phyloP scores from a whole-genome alignment of 2,797 vertebrate species.

The Pygocentrus nattereri region DNA sequence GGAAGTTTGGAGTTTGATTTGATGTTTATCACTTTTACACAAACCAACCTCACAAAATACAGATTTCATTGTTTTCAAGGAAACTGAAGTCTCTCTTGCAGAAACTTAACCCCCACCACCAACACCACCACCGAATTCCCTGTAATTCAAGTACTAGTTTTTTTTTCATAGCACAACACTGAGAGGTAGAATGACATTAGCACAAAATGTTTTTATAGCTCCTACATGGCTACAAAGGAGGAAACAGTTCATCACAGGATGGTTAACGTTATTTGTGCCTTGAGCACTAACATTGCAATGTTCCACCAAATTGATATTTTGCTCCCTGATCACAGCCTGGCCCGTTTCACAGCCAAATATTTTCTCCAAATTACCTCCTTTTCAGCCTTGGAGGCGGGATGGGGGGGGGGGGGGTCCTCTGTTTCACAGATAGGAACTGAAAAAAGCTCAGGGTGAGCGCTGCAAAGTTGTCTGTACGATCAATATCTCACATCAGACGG shows the following conservation, averaged over 20 bases:
- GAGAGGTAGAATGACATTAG: background rate
- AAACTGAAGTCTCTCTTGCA: too few species aligned
- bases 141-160: too few species aligned
- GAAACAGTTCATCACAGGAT: background rate
- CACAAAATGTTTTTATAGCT: background rate
- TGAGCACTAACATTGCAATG: background rate
- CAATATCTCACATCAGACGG: slow-evolving; percentile 44
- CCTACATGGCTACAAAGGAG: background rate
- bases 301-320: background rate
- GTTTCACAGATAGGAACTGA: slow-evolving; percentile 19
- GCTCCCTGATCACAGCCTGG: background rate
- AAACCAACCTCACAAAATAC: too few species aligned
- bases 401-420: background rate
- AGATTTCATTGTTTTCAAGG: too few species aligned
- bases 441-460: slow-evolving; percentile 14
- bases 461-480: slow-evolving; percentile 30
- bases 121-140: too few species aligned
- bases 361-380: slow-evolving; percentile 7
- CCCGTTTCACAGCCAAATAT: background rate
- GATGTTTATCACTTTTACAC: too few species aligned
- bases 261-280: background rate
- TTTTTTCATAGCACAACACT: too few species aligned
- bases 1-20: too few species aligned
- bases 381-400: background rate
- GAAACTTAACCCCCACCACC: too few species aligned